Conservation (phyloP, 2,113 vertebrate species). For the Sarotherodon lohbergeri region DNA sequence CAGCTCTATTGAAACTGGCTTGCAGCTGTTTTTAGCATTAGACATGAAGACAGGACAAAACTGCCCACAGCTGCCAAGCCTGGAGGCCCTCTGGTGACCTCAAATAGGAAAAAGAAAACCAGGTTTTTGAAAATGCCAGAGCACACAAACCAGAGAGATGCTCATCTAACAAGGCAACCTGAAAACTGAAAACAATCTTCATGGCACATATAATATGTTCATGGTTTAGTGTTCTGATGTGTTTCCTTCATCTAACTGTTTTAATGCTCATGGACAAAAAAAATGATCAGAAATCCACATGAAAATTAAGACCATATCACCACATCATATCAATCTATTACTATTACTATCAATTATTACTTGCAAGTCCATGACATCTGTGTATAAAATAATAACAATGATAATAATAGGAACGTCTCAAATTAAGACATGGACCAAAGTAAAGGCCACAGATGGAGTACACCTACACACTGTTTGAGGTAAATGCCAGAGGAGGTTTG, state of each 20-base stretch:
- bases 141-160: not conserved
- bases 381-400: not conserved
- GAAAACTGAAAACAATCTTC: not conserved
- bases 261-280: rapidly evolving
- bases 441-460: not conserved
- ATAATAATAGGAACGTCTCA: too few species aligned
- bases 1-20: rapidly evolving
- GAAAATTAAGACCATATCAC: not conserved
- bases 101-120: rapidly evolving
- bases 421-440: not conserved
- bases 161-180: not conserved
- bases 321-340: not conserved
- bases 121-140: not conserved
- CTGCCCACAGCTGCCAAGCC: not conserved
- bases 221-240: not conserved
- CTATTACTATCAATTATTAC: not conserved
- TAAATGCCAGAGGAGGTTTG: rapidly evolving
- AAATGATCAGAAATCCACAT: rapidly evolving
- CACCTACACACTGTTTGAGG: not conserved
- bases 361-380: not conserved
- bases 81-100: not conserved
- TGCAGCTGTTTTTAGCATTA: rapidly evolving
- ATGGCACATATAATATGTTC: rapidly evolving
- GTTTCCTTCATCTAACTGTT: not conserved
- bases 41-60: not conserved